These are phyloP conservation scores for Malurus cyaneus DNA, from an alignment of 2,113 vertebrate species.

Conservation along the genomic window DNA sequence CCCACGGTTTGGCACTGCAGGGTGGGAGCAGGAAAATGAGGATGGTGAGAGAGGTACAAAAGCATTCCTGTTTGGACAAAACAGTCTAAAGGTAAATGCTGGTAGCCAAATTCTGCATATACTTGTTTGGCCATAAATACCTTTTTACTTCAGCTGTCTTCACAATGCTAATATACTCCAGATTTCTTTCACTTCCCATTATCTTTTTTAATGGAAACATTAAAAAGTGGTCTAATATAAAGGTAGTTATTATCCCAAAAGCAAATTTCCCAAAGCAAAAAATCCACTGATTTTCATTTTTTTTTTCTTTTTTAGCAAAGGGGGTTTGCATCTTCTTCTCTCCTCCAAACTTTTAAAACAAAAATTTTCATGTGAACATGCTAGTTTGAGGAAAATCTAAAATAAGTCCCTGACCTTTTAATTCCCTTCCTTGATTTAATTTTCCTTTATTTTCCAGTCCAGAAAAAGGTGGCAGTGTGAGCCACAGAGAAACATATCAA, in stretches of 20 bases:
- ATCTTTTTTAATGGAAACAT: background rate
- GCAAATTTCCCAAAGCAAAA: background rate
- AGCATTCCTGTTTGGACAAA: background rate
- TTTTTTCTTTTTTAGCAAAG: background rate
- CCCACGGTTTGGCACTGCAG: background rate
- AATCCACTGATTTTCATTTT: background rate
- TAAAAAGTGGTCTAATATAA: background rate
- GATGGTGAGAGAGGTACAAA: background rate
- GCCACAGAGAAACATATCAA: background rate
- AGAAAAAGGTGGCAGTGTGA: background rate
- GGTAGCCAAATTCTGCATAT: background rate
- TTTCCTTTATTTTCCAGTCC: background rate
- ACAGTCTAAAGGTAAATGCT: background rate
- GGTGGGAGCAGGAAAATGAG: background rate
- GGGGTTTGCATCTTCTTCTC: fast-evolving
- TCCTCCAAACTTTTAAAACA: background rate
- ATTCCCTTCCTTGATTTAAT: background rate
- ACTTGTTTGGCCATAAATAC: background rate
- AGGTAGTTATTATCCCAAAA: background rate
- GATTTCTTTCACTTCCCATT: background rate
- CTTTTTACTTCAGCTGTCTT: background rate
- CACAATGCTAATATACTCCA: background rate
- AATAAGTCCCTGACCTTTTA: background rate
- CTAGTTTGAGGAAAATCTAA: background rate
- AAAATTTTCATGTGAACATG: background rate